These are phyloP conservation scores for Philhelius pedissequus DNA, from an alignment of 2,888 invertebrate species.

Conservation along the genomic window DNA sequence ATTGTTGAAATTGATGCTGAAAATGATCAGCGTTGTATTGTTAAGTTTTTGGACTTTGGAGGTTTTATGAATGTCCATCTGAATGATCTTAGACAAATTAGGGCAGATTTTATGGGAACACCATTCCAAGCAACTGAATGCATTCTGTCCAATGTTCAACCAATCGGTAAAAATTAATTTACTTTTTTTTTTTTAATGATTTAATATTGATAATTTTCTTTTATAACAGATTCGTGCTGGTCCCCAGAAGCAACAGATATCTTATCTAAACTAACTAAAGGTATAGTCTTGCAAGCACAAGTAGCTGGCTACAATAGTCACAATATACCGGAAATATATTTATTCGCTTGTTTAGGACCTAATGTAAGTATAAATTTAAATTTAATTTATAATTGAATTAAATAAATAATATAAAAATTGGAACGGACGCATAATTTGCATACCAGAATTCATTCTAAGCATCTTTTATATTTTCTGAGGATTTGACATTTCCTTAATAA, in stretches of 20 bases:
- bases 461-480: too few species aligned
- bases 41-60: slow-evolving; percentile 96
- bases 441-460: too few species aligned
- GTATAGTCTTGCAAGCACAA: slow-evolving; percentile 92
- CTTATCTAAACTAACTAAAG: slow-evolving; percentile 89
- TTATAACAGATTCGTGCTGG: slow-evolving; percentile 82
- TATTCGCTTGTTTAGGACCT: slow-evolving; percentile 87
- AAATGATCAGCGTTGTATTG: slow-evolving; percentile 81
- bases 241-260: slow-evolving; percentile 87
- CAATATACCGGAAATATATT: slow-evolving; percentile 89
- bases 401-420: too few species aligned
- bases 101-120: slow-evolving; percentile 94
- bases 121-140: slow-evolving; percentile 99
- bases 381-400: neutral
- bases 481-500: too few species aligned
- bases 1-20: slow-evolving; percentile 83
- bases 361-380: slow-evolving; percentile 81
- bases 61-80: slow-evolving; percentile 91
- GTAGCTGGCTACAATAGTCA: slow-evolving; percentile 89
- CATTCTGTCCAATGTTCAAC: slow-evolving; percentile 92
- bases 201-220: neutral
- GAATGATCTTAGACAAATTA: slow-evolving; percentile 91
- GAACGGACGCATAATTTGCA: too few species aligned
- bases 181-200: neutral
- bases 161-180: slow-evolving; percentile 84